Evolutionary conservation across 2,888 invertebrate species (phyloP), one percentile per base, ranked within the genome.

Genomic region (Craniophora ligustri): DNA sequence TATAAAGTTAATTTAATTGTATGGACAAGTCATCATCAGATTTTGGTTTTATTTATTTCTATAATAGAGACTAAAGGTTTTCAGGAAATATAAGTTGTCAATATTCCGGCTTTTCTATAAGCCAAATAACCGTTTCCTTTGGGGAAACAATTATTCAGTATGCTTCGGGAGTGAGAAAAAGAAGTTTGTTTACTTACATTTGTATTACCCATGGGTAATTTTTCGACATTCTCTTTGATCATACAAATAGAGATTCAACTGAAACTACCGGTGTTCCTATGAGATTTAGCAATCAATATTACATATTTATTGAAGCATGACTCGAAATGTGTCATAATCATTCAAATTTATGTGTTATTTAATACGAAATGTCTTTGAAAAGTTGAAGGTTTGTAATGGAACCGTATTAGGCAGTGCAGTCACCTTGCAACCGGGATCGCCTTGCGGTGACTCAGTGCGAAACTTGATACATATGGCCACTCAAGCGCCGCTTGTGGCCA

Each of bases 351-450:
- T 31, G 36, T 23, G 70, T 67, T 58, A 72, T 67, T 67, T 38
- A 72, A 65, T 66, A 68, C 46, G 38, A 65, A 62, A 64, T 56
- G 56, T 67, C 58, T 70, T 48, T 58, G 65, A 55, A 67, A 67
- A 68, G 68, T 63, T 67, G 72, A 72, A 72, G 67, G 73, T 63
- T 63, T 74, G 75, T 75, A 72, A 75, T 71, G 54, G 65, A 75
- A 35, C 67, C 69, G 74, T 61, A 72, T 76, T 73, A 54, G 79
- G 68, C 74, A 65, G 80, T 72, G 61, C 75, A 81, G 73, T 86
- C 76, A 84, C 87, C 87, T 88, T 85, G 86, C 72, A 54, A 34
- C 39, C 63, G 71, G 78, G 84, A 86, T 87, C 86, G 79, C 81
- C 79, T 86, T 84, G 83, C 85, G 67, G 71, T 85, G 85, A 85